Conservation (phyloP, 2,113 vertebrate genomes). For the Lophius piscatorius region DNA sequence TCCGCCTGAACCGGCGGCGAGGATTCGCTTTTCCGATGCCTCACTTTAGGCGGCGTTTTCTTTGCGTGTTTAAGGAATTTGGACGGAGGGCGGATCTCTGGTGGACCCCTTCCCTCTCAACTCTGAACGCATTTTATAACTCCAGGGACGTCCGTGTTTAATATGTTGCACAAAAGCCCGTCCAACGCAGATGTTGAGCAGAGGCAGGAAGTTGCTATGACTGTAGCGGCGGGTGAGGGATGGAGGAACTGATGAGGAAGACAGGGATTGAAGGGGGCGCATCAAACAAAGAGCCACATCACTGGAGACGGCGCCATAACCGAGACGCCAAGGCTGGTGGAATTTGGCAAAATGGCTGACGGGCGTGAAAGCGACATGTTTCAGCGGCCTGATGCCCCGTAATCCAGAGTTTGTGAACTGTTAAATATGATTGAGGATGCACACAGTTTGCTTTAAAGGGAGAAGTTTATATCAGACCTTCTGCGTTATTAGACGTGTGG, state of each 20-base stretch:
- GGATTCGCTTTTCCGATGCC: slow-evolving; percentile 55
- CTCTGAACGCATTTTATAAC: slow-evolving; percentile 32
- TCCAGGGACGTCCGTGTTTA: slow-evolving; percentile 33
- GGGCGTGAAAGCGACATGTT: neutral
- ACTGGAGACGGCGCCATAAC: neutral
- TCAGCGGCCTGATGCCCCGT: neutral
- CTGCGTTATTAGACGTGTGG: neutral
- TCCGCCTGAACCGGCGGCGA: slow-evolving; percentile 75
- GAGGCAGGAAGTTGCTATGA: neutral
- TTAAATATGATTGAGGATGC: neutral
- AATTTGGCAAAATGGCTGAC: slow-evolving; percentile 5
- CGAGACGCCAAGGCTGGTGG: neutral
- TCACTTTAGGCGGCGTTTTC: slow-evolving; percentile 66
- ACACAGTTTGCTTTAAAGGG: neutral
- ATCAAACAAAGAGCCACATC: neutral
- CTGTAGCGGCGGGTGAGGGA: slow-evolving; percentile 1
- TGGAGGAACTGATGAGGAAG: slow-evolving; percentile 19
- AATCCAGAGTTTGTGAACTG: slow-evolving; percentile 5
- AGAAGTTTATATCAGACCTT: neutral
- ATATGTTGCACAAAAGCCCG: slow-evolving; percentile 22
- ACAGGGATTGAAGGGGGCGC: neutral
- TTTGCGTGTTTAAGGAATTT: slow-evolving; percentile 55
- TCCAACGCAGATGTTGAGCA: slow-evolving; percentile 24
- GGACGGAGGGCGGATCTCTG: slow-evolving; percentile 54
- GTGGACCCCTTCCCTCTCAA: slow-evolving; percentile 49